These are phyloP conservation scores for Australoheros scitulus DNA, from an alignment of 2,113 vertebrate genomes.

Conservation along the genomic window DNA sequence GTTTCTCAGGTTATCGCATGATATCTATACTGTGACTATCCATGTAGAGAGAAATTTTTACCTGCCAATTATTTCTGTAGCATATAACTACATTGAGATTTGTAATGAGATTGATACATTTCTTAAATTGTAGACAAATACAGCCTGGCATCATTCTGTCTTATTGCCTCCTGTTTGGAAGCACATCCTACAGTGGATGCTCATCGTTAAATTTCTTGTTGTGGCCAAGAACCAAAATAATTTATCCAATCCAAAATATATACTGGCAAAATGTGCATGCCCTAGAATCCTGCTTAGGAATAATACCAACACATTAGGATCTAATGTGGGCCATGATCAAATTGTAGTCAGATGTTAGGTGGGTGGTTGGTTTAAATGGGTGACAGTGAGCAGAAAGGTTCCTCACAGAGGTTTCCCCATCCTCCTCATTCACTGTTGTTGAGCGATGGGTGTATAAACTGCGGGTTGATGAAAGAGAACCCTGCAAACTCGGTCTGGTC, in stretches of 20 bases:
- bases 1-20: conserved; percentile 18
- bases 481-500: conserved; percentile 98
- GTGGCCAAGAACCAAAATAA: not conserved
- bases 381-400: conserved; percentile 44
- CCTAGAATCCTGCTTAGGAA: conserved; percentile 34
- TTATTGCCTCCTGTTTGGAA: conserved; percentile 15
- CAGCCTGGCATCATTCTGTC: conserved; percentile 28
- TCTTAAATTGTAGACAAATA: conserved; percentile 8
- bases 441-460: conserved; percentile 85
- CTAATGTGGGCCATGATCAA: conserved; percentile 27
- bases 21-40: conserved; percentile 3
- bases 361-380: conserved; percentile 33
- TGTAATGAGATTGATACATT: conserved; percentile 13
- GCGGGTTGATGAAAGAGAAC: conserved; percentile 94
- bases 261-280: conserved; percentile 38
- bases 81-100: conserved; percentile 31
- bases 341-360: conserved; percentile 41
- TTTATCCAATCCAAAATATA: conserved; percentile 15
- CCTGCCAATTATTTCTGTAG: conserved; percentile 4
- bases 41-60: not conserved
- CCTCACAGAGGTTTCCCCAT: conserved; percentile 1
- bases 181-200: conserved; percentile 19
- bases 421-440: conserved; percentile 80
- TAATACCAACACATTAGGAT: conserved; percentile 45
- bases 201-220: conserved; percentile 14